Percentiles rank a stretch among this genome's conserved stretches.
Conservation (phyloP, 2,797 vertebrate genomes). For the Leontocebus nigricollis region DNA sequence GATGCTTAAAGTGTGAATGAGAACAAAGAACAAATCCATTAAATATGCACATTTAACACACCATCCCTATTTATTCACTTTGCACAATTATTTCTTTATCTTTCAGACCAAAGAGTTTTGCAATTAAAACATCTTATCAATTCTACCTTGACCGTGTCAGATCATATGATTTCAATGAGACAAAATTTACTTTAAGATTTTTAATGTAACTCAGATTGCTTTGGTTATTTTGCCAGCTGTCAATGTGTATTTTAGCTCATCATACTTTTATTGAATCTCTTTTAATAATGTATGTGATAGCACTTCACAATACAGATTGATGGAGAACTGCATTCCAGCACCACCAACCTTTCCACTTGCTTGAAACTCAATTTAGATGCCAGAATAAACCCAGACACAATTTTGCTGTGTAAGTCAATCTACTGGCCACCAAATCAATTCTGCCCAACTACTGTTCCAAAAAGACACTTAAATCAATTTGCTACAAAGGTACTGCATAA, state of each 20-base stretch:
- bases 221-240: background rate
- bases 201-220: background rate
- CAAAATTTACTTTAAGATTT: background rate
- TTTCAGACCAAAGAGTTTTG: background rate
- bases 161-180: background rate
- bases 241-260: background rate
- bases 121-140: background rate
- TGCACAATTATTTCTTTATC: background rate
- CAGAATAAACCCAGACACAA: slow-evolving; percentile 73
- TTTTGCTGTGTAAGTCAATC: slow-evolving; percentile 81
- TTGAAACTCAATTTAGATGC: slow-evolving; percentile 69
- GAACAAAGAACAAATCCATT: background rate
- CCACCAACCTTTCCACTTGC: slow-evolving; percentile 55
- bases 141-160: background rate
- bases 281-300: background rate
- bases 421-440: slow-evolving; percentile 81
- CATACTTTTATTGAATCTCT: background rate
- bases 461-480: slow-evolving; percentile 86
- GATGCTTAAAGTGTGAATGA: background rate
- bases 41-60: background rate
- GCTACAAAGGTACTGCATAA: slow-evolving; percentile 65
- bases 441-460: slow-evolving; percentile 78
- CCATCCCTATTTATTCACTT: background rate
- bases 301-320: slow-evolving; percentile 40
- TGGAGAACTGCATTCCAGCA: slow-evolving; percentile 27